Evolutionary conservation across 2,888 invertebrate genomes (phyloP).

Genomic region (Tiliacea citrago): DNA sequence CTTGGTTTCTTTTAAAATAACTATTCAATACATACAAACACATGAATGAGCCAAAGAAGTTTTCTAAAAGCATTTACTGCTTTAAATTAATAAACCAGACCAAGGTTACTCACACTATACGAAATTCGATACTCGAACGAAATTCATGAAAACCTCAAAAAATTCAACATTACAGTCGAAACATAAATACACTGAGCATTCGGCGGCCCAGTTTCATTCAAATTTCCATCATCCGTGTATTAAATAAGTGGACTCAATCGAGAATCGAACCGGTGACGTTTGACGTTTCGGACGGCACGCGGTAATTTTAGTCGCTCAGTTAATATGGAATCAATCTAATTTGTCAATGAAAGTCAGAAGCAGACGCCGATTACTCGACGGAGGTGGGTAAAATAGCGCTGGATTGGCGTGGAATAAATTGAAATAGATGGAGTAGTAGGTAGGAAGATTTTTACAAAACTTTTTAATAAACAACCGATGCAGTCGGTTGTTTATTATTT

Average conservation of each 20-base stretch:
- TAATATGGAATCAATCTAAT: conserved; percentile 84
- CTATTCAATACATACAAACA: neutral
- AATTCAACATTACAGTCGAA: neutral
- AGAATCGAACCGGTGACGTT: conserved; percentile 31
- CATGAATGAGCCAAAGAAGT: neutral
- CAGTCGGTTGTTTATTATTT: too few species aligned
- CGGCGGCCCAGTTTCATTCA: conserved; percentile 34
- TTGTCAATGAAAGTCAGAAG: conserved; percentile 83
- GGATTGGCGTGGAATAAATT: conserved; percentile 23
- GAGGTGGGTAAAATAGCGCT: conserved; percentile 74
- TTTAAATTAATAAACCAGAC: neutral
- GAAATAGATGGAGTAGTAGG: conserved; percentile 2
- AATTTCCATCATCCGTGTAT: conserved; percentile 68
- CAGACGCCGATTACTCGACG: conserved; percentile 71
- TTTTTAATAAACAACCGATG: too few species aligned
- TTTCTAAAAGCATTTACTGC: neutral
- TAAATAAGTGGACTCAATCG: conserved; percentile 42
- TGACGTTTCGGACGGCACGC: conserved; percentile 35
- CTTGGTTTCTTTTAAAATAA: neutral
- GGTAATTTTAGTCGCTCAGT: conserved; percentile 70
- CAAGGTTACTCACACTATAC: neutral
- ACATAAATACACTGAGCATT: conserved; percentile 18
- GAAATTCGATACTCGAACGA: conserved; percentile 2
- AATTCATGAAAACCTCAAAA: conserved; percentile 6
- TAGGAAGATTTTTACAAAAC: neutral